Base-by-base conservation (phyloP, 2,888 invertebrate species). In the Microplitis deprimator region DNA sequence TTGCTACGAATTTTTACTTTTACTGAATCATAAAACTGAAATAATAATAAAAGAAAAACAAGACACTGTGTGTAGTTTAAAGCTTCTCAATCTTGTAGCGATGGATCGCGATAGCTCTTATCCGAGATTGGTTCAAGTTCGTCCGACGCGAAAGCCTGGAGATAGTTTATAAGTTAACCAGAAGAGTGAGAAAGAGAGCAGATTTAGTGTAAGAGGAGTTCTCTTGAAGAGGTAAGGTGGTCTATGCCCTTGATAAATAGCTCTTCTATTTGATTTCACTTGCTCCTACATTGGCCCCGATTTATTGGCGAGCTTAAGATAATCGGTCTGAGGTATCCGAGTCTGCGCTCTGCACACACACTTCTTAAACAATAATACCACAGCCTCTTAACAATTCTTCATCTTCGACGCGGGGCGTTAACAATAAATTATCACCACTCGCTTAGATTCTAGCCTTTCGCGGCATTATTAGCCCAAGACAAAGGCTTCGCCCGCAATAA, bases 381-480 rank as follows among this genome's bases (percentile, higher is more conserved):
- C 20, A 65, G 38, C 13, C 17, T 29, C 60, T 10, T 59, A 70
- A 60, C 38, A 20, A 67, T 76, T 62, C 50, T 69, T 62, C 60
- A 73, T 68, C 13, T n/a, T 39, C 5, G 61, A 64, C 61, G 75
- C 72, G 72, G 73, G 76, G 76, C 73, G 76, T 72, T 68, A 65
- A 38, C 76, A 39, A 82, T 84, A 83, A 84, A 83, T 84, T 84
- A 84, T 50, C 50, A 50, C 77, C 79, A 77, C 77, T 80, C 79
- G 75, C 68, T 77, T 50, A 76, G 79, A 79, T 77, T 77, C 74
- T 79, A 75, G 60, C 69, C 78, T 75, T 75, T 76, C 72, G 81
- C 84, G 83, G 81, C 81, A 81, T 82, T 84, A 84, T 83, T 84
- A 84, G 82, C 82, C 50, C 82, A 83, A 82, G 81, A 84, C 83